Conservation (phyloP, 2,888 invertebrate genomes). For the Tenthredo scrophulariae region DNA sequence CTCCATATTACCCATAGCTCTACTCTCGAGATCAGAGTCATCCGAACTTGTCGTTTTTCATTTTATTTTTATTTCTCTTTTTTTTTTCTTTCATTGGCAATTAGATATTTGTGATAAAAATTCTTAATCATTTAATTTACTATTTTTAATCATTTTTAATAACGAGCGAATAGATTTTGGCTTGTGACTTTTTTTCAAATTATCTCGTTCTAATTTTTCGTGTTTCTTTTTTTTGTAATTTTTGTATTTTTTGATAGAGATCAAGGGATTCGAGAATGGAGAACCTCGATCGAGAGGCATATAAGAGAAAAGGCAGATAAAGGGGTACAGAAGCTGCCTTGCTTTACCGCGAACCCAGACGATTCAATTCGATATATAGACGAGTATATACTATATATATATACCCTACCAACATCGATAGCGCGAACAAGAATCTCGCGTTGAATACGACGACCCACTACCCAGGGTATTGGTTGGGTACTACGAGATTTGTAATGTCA, state of each 20-base stretch:
- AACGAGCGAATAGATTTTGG: too few relatives aligned
- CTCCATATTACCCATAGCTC: neutral
- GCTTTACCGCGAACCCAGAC: constrained; percentile 56
- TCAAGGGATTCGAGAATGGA: constrained; percentile 36
- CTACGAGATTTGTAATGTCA: constrained; percentile 60
- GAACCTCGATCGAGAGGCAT: constrained; percentile 49
- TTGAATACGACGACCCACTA: constrained; percentile 26
- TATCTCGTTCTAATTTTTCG: neutral
- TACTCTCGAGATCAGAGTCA: too few relatives aligned
- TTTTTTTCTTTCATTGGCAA: too few relatives aligned
- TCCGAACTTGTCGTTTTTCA: too few relatives aligned
- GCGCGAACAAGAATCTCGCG: constrained; percentile 48
- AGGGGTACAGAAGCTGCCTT: constrained; percentile 51
- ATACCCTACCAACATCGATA: neutral
- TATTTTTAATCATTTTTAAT: too few relatives aligned
- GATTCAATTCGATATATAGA: constrained; percentile 60
- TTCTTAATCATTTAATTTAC: too few relatives aligned
- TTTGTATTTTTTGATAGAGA: neutral
- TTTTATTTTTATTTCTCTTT: too few relatives aligned
- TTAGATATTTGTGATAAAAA: too few relatives aligned
- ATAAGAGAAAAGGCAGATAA: constrained; percentile 18
- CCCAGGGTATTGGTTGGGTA: constrained; percentile 53
- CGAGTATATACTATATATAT: neutral
- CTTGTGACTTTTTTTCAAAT: too few relatives aligned
- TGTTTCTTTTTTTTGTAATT: neutral